Percentiles rank a stretch among this genome's conserved stretches.
These are phyloP conservation scores for Parelbella ahira DNA, from an alignment of 2,888 invertebrate genomes.

Conservation along the genomic window DNA sequence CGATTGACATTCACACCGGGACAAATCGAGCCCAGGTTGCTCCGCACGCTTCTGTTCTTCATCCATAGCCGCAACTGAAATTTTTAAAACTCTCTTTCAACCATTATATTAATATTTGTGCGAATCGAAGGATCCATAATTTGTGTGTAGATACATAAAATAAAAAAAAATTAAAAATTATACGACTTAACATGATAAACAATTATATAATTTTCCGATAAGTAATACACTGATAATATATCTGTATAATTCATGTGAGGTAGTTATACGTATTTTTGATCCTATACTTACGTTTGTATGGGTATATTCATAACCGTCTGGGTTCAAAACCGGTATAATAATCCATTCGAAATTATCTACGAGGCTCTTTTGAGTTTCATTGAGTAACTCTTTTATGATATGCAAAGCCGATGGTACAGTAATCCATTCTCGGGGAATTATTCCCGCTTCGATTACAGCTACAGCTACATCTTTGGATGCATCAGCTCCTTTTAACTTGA, in stretches of 20 bases:
- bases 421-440: constrained; percentile 86
- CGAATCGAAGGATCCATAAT: no score
- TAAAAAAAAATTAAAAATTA: no score
- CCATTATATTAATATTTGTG: no score
- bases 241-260: no score
- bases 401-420: constrained; percentile 84
- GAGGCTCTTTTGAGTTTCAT: constrained; percentile 57
- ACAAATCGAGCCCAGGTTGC: constrained; percentile 65
- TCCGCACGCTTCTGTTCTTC: constrained; percentile 80
- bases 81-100: background rate
- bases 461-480: constrained; percentile 58
- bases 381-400: constrained; percentile 80
- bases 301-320: constrained; percentile 87
- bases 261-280: no score
- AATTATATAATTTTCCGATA: no score
- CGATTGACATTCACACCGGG: constrained; percentile 87
- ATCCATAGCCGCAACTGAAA: constrained; percentile 84
- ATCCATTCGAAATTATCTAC: constrained; percentile 83
- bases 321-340: constrained; percentile 85
- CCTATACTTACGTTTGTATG: constrained; percentile 76
- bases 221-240: no score
- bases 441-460: constrained; percentile 81
- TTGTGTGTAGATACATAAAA: no score
- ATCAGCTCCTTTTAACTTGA: constrained; percentile 63
- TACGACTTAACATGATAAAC: no score